Percentiles rank a stretch among this genome's conserved stretches.
These are phyloP conservation scores for Loris lydekkerianus DNA, from an alignment of 2,797 vertebrate genomes.

Conservation along the genomic window DNA sequence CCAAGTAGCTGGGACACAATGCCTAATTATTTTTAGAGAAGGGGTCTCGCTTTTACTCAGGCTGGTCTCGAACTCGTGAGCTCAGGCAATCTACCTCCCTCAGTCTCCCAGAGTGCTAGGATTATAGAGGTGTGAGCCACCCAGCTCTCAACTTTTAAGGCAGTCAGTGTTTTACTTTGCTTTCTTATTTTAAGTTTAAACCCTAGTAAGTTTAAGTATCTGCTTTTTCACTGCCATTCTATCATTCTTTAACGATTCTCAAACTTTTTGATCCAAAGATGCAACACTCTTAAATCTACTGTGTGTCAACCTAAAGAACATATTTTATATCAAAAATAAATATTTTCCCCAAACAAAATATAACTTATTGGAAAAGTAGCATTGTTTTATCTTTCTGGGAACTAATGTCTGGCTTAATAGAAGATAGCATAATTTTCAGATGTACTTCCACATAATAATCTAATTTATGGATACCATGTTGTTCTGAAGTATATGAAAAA, in stretches of 20 bases:
- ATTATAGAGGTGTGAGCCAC: no score
- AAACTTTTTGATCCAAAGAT: background rate
- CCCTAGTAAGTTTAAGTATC: background rate
- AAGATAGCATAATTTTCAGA: constrained; percentile 8
- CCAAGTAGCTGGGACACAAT: no score
- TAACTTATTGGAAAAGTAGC: background rate
- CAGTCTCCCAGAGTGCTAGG: no score
- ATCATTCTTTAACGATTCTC: constrained; percentile 1
- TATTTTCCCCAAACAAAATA: background rate
- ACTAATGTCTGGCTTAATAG: background rate
- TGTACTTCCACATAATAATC: background rate
- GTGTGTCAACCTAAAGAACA: background rate
- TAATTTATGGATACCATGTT: background rate
- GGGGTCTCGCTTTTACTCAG: no score
- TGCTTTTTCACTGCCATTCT: background rate
- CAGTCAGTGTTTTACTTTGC: background rate
- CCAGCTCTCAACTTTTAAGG: background rate
- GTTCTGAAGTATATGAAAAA: background rate
- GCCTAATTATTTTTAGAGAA: no score
- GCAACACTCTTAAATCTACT: background rate
- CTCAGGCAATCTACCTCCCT: no score
- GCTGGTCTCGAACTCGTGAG: no score
- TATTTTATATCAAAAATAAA: constrained; percentile 26
- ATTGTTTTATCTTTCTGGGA: background rate
- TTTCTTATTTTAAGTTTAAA: constrained; percentile 5